Evolutionary conservation across 2,113 vertebrate species (phyloP).

Genomic region (Atractosteus spatula): DNA sequence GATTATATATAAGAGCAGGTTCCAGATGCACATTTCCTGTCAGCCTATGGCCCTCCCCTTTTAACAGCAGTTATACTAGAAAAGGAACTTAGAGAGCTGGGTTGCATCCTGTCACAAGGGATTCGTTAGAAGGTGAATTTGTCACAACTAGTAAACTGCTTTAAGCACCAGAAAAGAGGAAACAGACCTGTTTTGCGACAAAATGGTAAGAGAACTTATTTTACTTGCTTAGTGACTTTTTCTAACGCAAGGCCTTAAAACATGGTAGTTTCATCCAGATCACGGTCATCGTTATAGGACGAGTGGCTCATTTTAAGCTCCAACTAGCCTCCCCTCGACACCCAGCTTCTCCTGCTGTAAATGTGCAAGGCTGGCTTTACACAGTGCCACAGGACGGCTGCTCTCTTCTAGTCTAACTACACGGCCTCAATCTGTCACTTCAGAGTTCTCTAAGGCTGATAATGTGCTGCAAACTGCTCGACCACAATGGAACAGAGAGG

Average conservation of each 20-base stretch:
- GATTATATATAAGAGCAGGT: background rate
- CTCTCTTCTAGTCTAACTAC: slow-evolving; percentile 24
- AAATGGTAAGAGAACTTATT: slow-evolving; percentile 53
- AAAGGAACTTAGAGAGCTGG: slow-evolving; percentile 34
- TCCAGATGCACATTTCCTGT: slow-evolving; percentile 12
- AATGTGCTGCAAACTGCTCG: slow-evolving; percentile 15
- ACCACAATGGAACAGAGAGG: slow-evolving; percentile 18
- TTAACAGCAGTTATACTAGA: background rate
- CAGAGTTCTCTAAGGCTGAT: slow-evolving; percentile 24
- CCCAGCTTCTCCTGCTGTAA: too few relatives aligned
- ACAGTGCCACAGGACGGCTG: slow-evolving; percentile 28
- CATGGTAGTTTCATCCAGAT: too few relatives aligned
- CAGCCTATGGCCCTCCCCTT: slow-evolving; percentile 4
- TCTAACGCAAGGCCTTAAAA: too few relatives aligned
- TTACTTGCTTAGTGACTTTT: background rate
- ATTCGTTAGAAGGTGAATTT: slow-evolving; percentile 22
- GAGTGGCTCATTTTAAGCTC: too few relatives aligned
- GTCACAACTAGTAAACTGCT: slow-evolving; percentile 17
- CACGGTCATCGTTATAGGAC: too few relatives aligned
- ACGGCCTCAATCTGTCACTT: slow-evolving; percentile 44
- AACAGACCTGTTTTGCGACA: slow-evolving; percentile 21
- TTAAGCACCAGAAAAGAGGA: slow-evolving; percentile 18
- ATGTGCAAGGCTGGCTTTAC: slow-evolving; percentile 10
- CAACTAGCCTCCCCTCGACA: too few relatives aligned
- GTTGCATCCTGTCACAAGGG: slow-evolving; percentile 37